Percentiles rank a stretch among this genome's conserved stretches.
These are phyloP conservation scores for Montifringilla adamsi DNA, from an alignment of 2,113 vertebrate genomes.

Conservation along the genomic window DNA sequence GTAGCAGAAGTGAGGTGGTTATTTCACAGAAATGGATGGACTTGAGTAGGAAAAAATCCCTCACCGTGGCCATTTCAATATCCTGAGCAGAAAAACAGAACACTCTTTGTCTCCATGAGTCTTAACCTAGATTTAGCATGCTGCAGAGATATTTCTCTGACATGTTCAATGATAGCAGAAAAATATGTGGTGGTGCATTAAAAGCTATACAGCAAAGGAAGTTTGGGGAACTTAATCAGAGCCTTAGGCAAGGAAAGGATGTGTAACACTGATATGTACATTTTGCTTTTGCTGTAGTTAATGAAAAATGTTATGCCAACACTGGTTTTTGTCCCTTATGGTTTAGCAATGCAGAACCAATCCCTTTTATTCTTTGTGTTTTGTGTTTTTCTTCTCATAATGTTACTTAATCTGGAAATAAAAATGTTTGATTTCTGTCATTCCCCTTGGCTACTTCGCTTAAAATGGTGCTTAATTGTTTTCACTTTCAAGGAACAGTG, in stretches of 20 bases:
- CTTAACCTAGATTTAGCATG: conserved; percentile 52
- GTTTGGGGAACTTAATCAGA: conserved; percentile 60
- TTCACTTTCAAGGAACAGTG: neutral
- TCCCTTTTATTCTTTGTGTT: conserved; percentile 45
- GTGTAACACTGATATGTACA: conserved; percentile 50
- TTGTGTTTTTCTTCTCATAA: conserved; percentile 19
- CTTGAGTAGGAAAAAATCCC: neutral
- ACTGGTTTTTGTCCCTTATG: conserved; percentile 28
- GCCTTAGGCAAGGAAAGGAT: conserved; percentile 48
- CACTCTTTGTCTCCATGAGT: conserved; percentile 22
- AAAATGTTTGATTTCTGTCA: conserved; percentile 53
- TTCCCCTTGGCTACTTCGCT: conserved; percentile 28
- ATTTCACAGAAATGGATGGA: neutral
- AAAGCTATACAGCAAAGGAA: conserved; percentile 54
- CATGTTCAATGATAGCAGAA: conserved; percentile 44
- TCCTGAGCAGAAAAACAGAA: neutral
- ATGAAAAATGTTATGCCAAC: conserved; percentile 55
- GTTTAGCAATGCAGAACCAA: conserved; percentile 53
- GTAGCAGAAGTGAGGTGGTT: neutral
- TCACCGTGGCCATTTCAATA: neutral
- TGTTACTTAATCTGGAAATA: conserved; percentile 57
- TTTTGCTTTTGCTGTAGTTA: conserved; percentile 52
- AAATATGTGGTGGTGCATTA: conserved; percentile 56
- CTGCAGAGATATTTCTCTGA: conserved; percentile 60
- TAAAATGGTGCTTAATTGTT: conserved; percentile 45